A percentile compares a stretch with the other conserved stretches of the same genome.
These are phyloP conservation scores for Sphyrna mokarran DNA, from an alignment of 2,113 vertebrate species.

Conservation along the genomic window DNA sequence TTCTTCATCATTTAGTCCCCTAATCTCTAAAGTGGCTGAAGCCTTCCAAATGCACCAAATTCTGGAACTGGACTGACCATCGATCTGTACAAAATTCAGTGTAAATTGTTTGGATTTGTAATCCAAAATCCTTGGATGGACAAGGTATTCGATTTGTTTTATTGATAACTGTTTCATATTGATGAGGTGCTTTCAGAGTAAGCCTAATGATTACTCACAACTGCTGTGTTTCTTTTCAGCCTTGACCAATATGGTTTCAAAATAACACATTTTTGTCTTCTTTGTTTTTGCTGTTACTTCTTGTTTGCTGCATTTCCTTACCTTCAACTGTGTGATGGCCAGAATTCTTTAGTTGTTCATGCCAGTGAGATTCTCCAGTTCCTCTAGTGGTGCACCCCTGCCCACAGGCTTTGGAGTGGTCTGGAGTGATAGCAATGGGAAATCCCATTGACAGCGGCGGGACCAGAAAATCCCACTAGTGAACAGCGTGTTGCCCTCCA, in stretches of 20 bases:
- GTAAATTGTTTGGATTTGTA: neutral
- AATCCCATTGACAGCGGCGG: no score
- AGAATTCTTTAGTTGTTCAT: no score
- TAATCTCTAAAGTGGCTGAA: no score
- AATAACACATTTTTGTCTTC: neutral
- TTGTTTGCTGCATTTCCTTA: neutral
- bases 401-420: no score
- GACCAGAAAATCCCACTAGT: no score
- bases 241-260: neutral
- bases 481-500: no score
- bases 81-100: neutral
- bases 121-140: neutral
- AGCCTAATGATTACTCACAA: neutral
- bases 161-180: neutral
- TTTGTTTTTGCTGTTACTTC: neutral
- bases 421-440: no score
- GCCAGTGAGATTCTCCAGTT: no score
- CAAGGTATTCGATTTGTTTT: neutral
- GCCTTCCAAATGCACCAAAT: neutral
- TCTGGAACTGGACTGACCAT: neutral
- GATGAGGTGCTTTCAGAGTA: neutral
- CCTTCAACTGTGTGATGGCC: neutral
- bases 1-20: neutral
- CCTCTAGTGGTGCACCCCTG: no score
- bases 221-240: neutral